A percentile compares a stretch with the other conserved stretches of the same genome.
phyloP scores from a whole-genome alignment of 2,113 vertebrate genomes.

The Falcunculus frontatus region DNA sequence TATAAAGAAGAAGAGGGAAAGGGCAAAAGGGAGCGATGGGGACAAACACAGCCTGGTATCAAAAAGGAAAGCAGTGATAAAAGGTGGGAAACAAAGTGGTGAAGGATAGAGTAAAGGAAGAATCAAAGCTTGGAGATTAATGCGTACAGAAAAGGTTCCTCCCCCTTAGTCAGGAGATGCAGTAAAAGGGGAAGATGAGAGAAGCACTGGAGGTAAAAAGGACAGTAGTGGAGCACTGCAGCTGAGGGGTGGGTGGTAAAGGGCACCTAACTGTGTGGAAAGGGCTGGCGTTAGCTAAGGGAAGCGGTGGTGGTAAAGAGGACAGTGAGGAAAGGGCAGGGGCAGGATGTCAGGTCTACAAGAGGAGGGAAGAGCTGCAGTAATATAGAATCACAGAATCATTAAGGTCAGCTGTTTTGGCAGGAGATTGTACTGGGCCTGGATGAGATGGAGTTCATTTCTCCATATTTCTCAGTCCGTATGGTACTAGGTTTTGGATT shows the following conservation, averaged over 20 bases:
- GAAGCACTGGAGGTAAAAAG: neutral
- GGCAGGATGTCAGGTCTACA: neutral
- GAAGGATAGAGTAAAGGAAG: neutral
- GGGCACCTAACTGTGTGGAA: neutral
- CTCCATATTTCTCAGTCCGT: accelerated
- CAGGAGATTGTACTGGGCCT: neutral
- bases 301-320: neutral
- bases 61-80: neutral
- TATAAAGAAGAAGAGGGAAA: neutral
- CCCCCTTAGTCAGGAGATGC: neutral
- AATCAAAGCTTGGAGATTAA: neutral
- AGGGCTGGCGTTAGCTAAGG: neutral
- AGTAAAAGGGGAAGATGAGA: neutral
- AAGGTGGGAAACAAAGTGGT: neutral
- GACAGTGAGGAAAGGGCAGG: neutral
- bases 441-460: neutral
- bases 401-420: neutral
- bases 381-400: neutral
- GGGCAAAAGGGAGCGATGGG: neutral
- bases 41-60: neutral
- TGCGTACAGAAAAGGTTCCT: neutral
- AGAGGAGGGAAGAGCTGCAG: neutral
- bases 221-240: neutral
- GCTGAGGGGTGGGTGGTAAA: neutral
- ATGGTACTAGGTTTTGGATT: neutral